These are phyloP conservation scores for Thumatha senex DNA, from an alignment of 2,888 invertebrate species.

Conservation along the genomic window DNA sequence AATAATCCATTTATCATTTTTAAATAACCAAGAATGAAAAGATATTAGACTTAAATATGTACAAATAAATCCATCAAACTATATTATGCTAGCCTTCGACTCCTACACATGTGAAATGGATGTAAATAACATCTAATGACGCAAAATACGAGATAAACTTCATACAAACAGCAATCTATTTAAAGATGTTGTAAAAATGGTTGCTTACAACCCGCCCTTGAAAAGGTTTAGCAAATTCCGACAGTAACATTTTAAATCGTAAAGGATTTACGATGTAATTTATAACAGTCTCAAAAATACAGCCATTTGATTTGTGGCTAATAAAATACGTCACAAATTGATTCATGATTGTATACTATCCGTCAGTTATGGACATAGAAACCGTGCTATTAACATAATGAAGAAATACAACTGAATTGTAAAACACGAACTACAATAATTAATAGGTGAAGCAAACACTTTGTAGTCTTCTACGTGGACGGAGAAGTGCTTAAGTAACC, in stretches of 20 bases:
- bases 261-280: constrained; percentile 56
- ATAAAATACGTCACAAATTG: constrained; percentile 52
- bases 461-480: too few relatives aligned
- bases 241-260: constrained; percentile 51
- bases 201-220: constrained; percentile 68
- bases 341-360: constrained; percentile 45
- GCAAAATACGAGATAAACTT: constrained; percentile 51
- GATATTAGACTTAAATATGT: background rate
- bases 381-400: constrained; percentile 11
- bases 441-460: too few relatives aligned
- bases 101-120: constrained; percentile 43
- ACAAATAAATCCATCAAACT: constrained; percentile 19
- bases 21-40: background rate
- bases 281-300: constrained; percentile 52
- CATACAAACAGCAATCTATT: constrained; percentile 60
- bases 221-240: constrained; percentile 54
- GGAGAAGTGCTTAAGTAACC: too few relatives aligned
- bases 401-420: background rate
- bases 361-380: constrained; percentile 29
- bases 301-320: constrained; percentile 55
- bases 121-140: constrained; percentile 54
- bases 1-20: too few relatives aligned
- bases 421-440: background rate
- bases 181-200: constrained; percentile 66
- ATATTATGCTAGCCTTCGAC: constrained; percentile 40